Base-by-base conservation (phyloP, 2,797 vertebrate species). In the Propithecus perrieri region DNA sequence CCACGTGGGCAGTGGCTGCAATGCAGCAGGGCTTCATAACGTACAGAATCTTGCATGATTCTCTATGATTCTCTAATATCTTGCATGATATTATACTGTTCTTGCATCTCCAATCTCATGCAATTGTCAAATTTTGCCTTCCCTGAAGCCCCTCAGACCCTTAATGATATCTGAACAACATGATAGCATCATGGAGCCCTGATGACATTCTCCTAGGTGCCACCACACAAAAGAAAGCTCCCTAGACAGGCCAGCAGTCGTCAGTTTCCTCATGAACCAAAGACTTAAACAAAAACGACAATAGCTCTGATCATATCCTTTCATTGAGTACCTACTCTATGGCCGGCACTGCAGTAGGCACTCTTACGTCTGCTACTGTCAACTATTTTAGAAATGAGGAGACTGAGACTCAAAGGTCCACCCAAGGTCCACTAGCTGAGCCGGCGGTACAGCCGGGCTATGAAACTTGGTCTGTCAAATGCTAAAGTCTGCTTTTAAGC, bases 301-400 rank as follows among this genome's bases (percentile, higher is more conserved):
- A 65, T 15, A 59, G 33, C 38, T 69, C 48, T 6, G n/a, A 48
- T 59, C 24, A 18, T 55, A 74, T 79, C 65, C 53, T 63, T 53
- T 38, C 50, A 28, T 2, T 46, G 33, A 76, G 55, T 30, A n/a
- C 43, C 48, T 83, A 38, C 15, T 78, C 41, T 15, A 33, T 53
- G 48, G 65, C 4, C 15, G 4, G 10, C 57, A 61, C 10, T 55
- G 24, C 24, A 24, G 17, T 30, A 63, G 89, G 89, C 7, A 28
- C 43, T 74, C 76, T 53, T 2, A 43, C 35, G 53, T 46, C 41
- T 71, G 46, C 65, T 85, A 35, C 41, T 78, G 26, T 17, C 94
- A 43, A 38, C 80, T 46, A 11, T 59, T 84, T 92, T 92, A 87
- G 81, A 95, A 84, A 95, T 50, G 61, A 94, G 46, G n/a, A 81